Conservation (phyloP, 2,797 vertebrate species). For the Coccyzus lansbergi region DNA sequence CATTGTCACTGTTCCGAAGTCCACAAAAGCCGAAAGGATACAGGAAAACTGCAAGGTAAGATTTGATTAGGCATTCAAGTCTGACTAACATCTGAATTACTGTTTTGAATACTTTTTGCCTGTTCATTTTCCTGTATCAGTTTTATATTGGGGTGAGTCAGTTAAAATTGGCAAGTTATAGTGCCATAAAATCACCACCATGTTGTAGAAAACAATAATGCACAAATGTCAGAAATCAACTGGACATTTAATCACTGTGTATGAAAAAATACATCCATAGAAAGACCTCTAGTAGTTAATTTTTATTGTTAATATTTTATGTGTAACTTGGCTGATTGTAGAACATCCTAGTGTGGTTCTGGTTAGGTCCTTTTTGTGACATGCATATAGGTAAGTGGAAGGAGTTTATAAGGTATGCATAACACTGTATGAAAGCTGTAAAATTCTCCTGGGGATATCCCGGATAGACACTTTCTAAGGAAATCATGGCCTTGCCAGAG, state of each 20-base stretch:
- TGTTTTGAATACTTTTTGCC: background rate
- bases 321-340: background rate
- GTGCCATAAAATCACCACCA: background rate
- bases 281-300: background rate
- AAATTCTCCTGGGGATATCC: background rate
- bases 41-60: slow-evolving; percentile 83
- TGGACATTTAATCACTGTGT: background rate
- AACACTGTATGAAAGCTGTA: background rate
- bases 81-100: background rate
- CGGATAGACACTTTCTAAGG: background rate
- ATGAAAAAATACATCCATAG: background rate
- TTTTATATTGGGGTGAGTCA: background rate
- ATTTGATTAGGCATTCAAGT: background rate
- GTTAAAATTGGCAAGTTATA: background rate
- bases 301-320: background rate
- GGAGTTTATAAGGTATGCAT: background rate
- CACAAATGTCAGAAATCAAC: background rate
- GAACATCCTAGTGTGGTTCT: background rate
- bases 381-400: background rate
- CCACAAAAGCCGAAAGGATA: slow-evolving; percentile 80
- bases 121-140: background rate
- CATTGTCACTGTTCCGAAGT: slow-evolving; percentile 86
- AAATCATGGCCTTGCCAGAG: background rate
- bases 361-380: background rate
- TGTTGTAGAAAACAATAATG: background rate